A percentile compares a stretch with the other conserved stretches of the same genome.
phyloP scores from a whole-genome alignment of 2,888 invertebrate species.

The Isoperla grammatica region DNA sequence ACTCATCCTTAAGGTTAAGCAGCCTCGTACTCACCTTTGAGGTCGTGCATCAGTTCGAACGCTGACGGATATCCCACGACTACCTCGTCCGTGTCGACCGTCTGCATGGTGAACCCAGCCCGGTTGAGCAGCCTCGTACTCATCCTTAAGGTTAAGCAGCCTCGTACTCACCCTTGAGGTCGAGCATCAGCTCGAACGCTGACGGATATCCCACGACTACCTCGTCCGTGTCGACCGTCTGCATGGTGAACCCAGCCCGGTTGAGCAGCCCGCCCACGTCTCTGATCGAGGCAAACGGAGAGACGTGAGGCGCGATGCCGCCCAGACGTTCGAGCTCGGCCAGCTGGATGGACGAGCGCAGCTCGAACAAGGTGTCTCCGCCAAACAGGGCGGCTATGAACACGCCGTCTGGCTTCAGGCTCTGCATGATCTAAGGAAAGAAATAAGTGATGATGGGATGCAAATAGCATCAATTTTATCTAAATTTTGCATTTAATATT shows the following conservation, averaged over 20 bases:
- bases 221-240: conserved; percentile 93
- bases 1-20: too few species aligned
- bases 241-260: conserved; percentile 82
- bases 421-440: conserved; percentile 60
- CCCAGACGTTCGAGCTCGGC: conserved; percentile 90
- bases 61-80: conserved; percentile 85
- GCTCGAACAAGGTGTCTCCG: conserved; percentile 89
- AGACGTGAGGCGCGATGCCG: conserved; percentile 84
- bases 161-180: conserved; percentile 68
- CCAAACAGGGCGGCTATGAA: conserved; percentile 93
- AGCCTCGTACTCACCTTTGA: conserved; percentile 69
- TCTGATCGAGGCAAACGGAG: conserved; percentile 79
- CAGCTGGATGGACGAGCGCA: conserved; percentile 82
- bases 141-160: too few species aligned
- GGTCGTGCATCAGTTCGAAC: conserved; percentile 90
- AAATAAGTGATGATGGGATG: conserved; percentile 41
- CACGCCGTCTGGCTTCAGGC: conserved; percentile 84
- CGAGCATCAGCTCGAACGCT: conserved; percentile 91
- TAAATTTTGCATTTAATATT: too few species aligned
- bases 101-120: conserved; percentile 87
- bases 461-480: too few species aligned
- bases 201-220: conserved; percentile 83
- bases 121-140: conserved; percentile 62
- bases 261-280: conserved; percentile 84
- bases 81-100: conserved; percentile 91